A percentile compares a stretch with the other conserved stretches of the same genome.
phyloP scores from a whole-genome alignment of 2,888 invertebrate genomes.

The Drosophila colorata region DNA sequence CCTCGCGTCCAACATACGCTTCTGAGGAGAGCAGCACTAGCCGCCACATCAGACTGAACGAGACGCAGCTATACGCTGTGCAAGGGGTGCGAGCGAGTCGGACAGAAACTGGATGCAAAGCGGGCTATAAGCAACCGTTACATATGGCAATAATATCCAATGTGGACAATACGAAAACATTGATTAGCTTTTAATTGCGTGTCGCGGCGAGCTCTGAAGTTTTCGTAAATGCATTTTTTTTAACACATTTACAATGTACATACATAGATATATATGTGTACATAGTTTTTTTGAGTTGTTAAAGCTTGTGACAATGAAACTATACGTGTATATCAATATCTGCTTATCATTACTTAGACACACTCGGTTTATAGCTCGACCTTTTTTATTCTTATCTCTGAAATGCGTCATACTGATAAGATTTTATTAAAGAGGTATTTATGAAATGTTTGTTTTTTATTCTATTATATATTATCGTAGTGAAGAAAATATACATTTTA shows the following conservation, averaged over 20 bases:
- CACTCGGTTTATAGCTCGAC: background rate
- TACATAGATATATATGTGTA: background rate
- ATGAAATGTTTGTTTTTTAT: background rate
- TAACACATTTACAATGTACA: no score
- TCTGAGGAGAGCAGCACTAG: conserved; percentile 42
- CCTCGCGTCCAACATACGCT: conserved; percentile 70
- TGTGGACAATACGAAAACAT: background rate
- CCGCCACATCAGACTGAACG: conserved; percentile 35
- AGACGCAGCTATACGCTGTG: conserved; percentile 7
- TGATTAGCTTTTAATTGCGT: conserved; percentile 8
- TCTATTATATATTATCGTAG: no score
- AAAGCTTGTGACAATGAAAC: conserved; percentile 15
- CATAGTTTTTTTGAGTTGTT: background rate
- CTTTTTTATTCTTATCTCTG: background rate
- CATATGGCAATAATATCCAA: background rate
- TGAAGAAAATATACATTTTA: no score
- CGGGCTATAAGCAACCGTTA: background rate
- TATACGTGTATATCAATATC: background rate
- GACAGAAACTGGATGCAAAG: background rate
- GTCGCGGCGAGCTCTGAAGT: background rate
- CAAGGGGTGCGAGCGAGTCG: conserved; percentile 16
- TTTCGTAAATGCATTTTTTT: background rate
- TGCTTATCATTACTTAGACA: conserved; percentile 1
- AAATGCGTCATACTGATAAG: background rate
- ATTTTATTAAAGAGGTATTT: background rate